Evolutionary conservation across 2,888 invertebrate genomes (phyloP).

Genomic region (Pherbina coryleti): DNA sequence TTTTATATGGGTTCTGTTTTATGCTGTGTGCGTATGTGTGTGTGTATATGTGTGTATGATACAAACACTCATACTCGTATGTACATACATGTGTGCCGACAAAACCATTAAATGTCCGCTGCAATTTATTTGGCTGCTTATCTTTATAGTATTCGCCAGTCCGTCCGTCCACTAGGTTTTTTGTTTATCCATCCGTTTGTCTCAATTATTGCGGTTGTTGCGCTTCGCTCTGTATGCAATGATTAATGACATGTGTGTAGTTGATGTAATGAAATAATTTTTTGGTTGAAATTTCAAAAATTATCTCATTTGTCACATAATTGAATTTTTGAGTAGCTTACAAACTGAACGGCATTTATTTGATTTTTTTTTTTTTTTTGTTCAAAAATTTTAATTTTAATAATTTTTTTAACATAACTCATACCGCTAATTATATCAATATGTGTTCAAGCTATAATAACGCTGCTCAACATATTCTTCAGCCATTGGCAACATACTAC

Average conservation of each 20-base stretch:
- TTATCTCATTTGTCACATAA: constrained; percentile 40
- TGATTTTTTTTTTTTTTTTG: background rate
- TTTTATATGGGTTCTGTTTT: background rate
- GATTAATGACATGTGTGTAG: constrained; percentile 33
- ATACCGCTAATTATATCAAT: too few relatives aligned
- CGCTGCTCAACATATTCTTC: too few relatives aligned
- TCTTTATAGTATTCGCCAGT: background rate
- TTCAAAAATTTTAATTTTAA: too few relatives aligned
- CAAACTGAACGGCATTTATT: background rate
- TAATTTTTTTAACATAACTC: too few relatives aligned
- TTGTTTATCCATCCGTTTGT: background rate
- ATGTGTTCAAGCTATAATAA: too few relatives aligned
- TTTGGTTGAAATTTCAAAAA: constrained; percentile 36
- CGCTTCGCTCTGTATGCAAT: constrained; percentile 16
- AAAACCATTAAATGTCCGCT: background rate
- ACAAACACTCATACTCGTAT: background rate
- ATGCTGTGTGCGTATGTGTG: background rate
- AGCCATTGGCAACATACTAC: too few relatives aligned
- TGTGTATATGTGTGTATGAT: background rate
- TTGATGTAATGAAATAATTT: constrained; percentile 43
- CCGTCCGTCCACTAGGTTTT: background rate
- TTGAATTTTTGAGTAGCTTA: constrained; percentile 45
- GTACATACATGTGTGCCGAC: background rate
- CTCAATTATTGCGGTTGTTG: constrained; percentile 26
- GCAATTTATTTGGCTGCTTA: constrained; percentile 2